These are phyloP conservation scores for Anas capensis DNA, from an alignment of 2,797 vertebrate species.

Conservation along the genomic window DNA sequence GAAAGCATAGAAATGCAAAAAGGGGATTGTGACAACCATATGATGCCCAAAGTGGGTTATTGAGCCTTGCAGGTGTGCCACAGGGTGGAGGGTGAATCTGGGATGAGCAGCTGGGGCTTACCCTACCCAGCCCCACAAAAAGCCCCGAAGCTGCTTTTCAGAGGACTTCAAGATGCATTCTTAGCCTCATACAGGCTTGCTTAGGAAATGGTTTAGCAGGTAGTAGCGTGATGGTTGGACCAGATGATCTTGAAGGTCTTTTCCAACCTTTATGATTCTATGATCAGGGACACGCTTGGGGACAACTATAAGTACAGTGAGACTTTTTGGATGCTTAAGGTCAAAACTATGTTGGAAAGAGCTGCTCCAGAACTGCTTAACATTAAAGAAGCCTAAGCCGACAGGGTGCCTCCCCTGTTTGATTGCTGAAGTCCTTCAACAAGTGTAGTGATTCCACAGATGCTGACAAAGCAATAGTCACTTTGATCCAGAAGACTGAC, in stretches of 20 bases:
- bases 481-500: background rate
- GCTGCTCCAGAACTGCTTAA: background rate
- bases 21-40: rapidly evolving
- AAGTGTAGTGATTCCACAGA: background rate
- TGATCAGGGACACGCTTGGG: background rate
- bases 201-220: too few species aligned
- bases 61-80: background rate
- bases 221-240: too few species aligned
- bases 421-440: background rate
- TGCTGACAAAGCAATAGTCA: background rate
- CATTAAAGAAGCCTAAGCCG: background rate
- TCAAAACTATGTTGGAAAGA: background rate
- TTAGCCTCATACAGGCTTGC: background rate
- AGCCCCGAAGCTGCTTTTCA: background rate
- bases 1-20: background rate
- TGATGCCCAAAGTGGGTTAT: background rate
- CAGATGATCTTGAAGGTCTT: too few species aligned
- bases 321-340: background rate
- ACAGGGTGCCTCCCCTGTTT: background rate
- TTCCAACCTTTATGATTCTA: too few species aligned
- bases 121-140: background rate
- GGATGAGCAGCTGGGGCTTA: background rate
- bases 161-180: background rate
- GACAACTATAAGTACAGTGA: background rate
- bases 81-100: background rate